Base-by-base conservation (phyloP, 1,140 invertebrate genomes). In the Pseudomyrmex pallidus region DNA sequence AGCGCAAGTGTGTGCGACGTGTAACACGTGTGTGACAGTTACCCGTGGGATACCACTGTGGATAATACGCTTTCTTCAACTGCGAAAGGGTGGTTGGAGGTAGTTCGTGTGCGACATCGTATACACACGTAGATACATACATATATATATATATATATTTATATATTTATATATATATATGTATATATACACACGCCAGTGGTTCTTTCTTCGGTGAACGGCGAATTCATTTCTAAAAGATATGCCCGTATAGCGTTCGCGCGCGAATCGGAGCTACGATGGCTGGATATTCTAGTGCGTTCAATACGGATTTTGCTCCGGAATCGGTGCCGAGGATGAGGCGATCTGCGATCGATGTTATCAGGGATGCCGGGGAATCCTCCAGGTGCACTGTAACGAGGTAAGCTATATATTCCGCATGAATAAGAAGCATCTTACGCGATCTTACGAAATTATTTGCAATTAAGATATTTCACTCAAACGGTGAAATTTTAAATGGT, bases 21-120 rank as follows among this genome's bases (percentile, higher is more conserved):
- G 82, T 78, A 85, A 73, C 86, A 87, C 86, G 85, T 80, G 85
- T 80, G 86, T 84, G 86, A 87, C 86, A 84, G 73, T 87, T 87
- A 62, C 44, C 59, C 63, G 74, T 50, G 62, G 63, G 68, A 48
- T 66, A 77, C 74, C 62, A 44, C 63, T 35, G 74, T 66, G 66
- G 76, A 80, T 80, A 35, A 70, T 80, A 72, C 76, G 76, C 35
- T 80, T 72, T 62, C 76, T 59, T 61, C 54, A 66, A 44, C 66
- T 35, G 66, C 66, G 22, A 50, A 57, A 25, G 62, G 76, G 44
- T 57, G 46, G 63, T 57, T n/a, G 63, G 2, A 50, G 17, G 35
- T n/a, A 22, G 35, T 35, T 64, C 17, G 61, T n/a, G 59, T 66
- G 77, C 74, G 67, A 56, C 56, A 87, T 87, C 62, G 68, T 25